These are phyloP conservation scores for Basileuterus tristriatus DNA, from an alignment of 2,797 vertebrate genomes.

Conservation along the genomic window DNA sequence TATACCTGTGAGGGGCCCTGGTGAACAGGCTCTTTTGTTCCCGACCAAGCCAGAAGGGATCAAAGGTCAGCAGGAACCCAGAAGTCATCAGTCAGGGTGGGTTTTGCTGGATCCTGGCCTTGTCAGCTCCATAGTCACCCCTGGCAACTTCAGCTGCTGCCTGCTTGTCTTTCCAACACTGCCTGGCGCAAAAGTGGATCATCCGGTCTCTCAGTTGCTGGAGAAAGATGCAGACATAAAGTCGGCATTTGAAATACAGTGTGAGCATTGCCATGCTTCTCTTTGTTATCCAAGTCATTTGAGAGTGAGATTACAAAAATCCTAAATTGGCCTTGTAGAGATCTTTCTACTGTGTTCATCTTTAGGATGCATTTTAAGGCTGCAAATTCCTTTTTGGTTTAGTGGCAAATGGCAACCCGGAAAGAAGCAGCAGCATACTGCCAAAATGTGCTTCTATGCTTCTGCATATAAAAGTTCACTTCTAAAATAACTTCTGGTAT, in stretches of 20 bases:
- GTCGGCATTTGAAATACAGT: constrained; percentile 54
- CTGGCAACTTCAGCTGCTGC: constrained; percentile 75
- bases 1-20: constrained; percentile 67
- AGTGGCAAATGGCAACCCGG: neutral
- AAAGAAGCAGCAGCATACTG: neutral
- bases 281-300: constrained; percentile 16
- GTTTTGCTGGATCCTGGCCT: constrained; percentile 81
- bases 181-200: constrained; percentile 58
- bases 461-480: constrained; percentile 3
- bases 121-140: constrained; percentile 83
- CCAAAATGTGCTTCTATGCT: neutral
- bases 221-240: constrained; percentile 70
- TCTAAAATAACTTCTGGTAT: constrained; percentile 9
- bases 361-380: constrained; percentile 35
- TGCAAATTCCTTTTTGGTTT: neutral
- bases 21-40: constrained; percentile 79
- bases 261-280: neutral
- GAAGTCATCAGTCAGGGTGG: constrained; percentile 85
- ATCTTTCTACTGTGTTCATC: neutral
- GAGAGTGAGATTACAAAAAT: constrained; percentile 21
- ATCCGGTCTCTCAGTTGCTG: constrained; percentile 28
- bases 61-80: constrained; percentile 83
- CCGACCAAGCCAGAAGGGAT: constrained; percentile 76
- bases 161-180: constrained; percentile 60
- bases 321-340: neutral